phyloP scores from a whole-genome alignment of 35 echinoderm and acorn worm species.

The Ptychodera flava region DNA sequence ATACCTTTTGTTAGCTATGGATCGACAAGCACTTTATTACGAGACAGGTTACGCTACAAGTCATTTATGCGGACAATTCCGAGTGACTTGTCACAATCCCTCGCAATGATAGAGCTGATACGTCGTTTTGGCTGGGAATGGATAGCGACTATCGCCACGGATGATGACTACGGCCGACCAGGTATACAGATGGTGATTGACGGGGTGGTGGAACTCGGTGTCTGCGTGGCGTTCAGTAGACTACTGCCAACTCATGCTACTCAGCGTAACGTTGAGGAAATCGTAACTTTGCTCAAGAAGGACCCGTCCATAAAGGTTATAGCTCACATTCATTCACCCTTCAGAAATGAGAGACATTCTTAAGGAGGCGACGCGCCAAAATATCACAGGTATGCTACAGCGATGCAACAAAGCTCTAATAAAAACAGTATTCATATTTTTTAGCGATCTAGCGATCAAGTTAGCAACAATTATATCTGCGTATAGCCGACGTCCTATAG shows the following conservation, averaged over 20 bases:
- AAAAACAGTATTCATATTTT: too few relatives aligned
- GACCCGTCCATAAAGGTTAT: not conserved
- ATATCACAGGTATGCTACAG: not conserved
- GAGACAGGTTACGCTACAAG: conserved; percentile 41
- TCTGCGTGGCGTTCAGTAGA: conserved; percentile 47
- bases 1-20: conserved; percentile 52
- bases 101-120: conserved; percentile 44
- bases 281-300: not conserved
- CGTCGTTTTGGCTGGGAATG: conserved; percentile 53
- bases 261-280: not conserved
- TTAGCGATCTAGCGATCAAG: too few relatives aligned
- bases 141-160: conserved; percentile 55
- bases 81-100: conserved; percentile 45
- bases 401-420: too few relatives aligned
- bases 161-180: conserved; percentile 58
- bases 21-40: conserved; percentile 55
- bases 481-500: too few relatives aligned
- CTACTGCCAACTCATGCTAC: not conserved
- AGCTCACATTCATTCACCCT: not conserved
- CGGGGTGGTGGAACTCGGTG: conserved; percentile 13
- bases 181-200: conserved; percentile 31
- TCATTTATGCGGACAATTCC: conserved; percentile 62
- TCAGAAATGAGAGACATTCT: not conserved
- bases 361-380: not conserved
- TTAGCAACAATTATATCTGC: too few relatives aligned